phyloP scores from a whole-genome alignment of 2,888 invertebrate species.

The Antheraea assamensis region DNA sequence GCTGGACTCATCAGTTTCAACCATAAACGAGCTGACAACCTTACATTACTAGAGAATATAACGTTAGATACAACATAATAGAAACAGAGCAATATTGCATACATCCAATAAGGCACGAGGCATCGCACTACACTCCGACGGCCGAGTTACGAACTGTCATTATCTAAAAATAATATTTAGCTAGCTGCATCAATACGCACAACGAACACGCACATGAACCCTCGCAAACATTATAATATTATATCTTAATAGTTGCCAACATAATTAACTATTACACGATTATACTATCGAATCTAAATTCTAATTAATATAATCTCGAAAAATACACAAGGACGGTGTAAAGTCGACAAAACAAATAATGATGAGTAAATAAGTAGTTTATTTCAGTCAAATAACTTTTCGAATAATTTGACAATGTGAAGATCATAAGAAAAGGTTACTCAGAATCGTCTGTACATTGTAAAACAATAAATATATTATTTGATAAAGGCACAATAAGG shows the following conservation, averaged over 20 bases:
- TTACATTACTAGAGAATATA: conserved; percentile 8
- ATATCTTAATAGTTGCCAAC: conserved; percentile 65
- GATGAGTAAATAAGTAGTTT: conserved; percentile 69
- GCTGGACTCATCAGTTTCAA: conserved; percentile 20
- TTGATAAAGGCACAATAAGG: conserved; percentile 79
- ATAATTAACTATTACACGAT: conserved; percentile 66
- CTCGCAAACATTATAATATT: conserved; percentile 30
- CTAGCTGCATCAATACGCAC: conserved; percentile 62
- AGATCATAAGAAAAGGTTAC: conserved; percentile 67
- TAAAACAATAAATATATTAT: conserved; percentile 75
- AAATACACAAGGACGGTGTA: conserved; percentile 82
- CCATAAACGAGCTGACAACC: conserved; percentile 13
- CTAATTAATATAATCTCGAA: conserved; percentile 78
- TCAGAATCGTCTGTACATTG: conserved; percentile 66
- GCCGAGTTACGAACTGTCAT: conserved; percentile 32
- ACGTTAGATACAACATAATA: conserved; percentile 9
- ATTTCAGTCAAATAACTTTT: conserved; percentile 61
- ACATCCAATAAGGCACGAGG: conserved; percentile 48
- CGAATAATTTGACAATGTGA: conserved; percentile 63
- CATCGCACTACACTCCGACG: conserved; percentile 26
- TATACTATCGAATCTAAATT: conserved; percentile 69
- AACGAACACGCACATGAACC: conserved; percentile 37
- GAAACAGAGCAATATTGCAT: conserved; percentile 22
- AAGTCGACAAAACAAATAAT: conserved; percentile 72
- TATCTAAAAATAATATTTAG: conserved; percentile 47